Percentiles rank a stretch among this genome's conserved stretches.
Evolutionary conservation across 2,888 invertebrate species (phyloP).

Genomic region (Protodeltote pygarga): DNA sequence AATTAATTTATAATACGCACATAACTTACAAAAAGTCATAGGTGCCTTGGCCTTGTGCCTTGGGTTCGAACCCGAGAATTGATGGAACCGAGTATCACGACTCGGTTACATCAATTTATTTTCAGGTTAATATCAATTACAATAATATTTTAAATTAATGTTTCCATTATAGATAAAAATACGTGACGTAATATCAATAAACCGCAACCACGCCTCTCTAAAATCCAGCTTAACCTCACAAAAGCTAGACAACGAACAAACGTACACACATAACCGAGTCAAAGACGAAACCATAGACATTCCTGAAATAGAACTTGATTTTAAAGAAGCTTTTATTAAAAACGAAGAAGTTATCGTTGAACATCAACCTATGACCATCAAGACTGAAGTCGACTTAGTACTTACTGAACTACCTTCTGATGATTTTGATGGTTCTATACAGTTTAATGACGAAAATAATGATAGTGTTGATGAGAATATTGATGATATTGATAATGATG

Average conservation of each 20-base stretch:
- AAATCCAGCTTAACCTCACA: conserved; percentile 50
- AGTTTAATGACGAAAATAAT: conserved; percentile 17
- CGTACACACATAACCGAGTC: conserved; percentile 48
- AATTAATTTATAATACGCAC: too few species aligned
- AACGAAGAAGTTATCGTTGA: conserved; percentile 25
- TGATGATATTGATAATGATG: not conserved
- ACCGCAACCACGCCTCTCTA: conserved; percentile 49
- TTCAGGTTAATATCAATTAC: too few species aligned
- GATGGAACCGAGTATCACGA: too few species aligned
- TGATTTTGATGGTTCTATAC: conserved; percentile 60
- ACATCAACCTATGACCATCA: not conserved
- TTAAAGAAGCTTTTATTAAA: not conserved
- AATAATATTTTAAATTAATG: too few species aligned
- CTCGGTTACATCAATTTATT: too few species aligned
- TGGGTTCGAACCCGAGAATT: too few species aligned
- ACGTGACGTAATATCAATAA: conserved; percentile 60
- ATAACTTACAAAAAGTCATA: too few species aligned
- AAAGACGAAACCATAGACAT: conserved; percentile 26
- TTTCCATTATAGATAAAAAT: conserved; percentile 62
- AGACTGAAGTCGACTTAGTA: conserved; percentile 18
- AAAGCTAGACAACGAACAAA: conserved; percentile 53
- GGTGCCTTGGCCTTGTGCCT: too few species aligned
- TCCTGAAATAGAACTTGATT: conserved; percentile 2
- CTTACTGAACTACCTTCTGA: conserved; percentile 25
- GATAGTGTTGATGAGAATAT: not conserved